Base-by-base conservation (phyloP, 2,888 invertebrate genomes). In the Saturnia pavonia region DNA sequence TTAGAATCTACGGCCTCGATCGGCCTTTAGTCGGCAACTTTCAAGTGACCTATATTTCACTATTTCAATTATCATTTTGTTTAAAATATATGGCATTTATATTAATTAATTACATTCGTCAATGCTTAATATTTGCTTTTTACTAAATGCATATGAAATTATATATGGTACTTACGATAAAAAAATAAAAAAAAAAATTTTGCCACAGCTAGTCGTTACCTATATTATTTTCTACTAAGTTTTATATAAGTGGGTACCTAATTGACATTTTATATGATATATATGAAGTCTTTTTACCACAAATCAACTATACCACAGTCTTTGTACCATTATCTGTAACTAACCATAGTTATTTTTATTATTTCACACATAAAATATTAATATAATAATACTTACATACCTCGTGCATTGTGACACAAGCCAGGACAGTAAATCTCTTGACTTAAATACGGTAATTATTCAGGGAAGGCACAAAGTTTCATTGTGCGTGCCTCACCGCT, bases 371-470 rank as follows among this genome's bases (percentile, higher is more conserved):
- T 9, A 22, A 54, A 60, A 60, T 27, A 6, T 3, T 60, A 60
- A 27, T 27, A 60, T 60, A 27, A 60, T 57, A 57, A 51, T 57
- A 57, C 9, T 11, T 57, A 57, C 57, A 60, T 60, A 27, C 11
- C 27, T 48, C n/a, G 34, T 40, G 54, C 81, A 88, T 87, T 88
- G 84, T 88, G 82, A 85, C 82, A 84, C 82, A 84, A 85, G 79
- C 78, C 80, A 77, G 82, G 80, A 82, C 83, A 84, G 84, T 87
- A 86, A 88, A 87, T 86, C 86, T 86, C 80, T 80, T 74, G 75
- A 88, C 86, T 88, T 91, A 91, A 91, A 91, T 87, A 86, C 89
- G 85, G 87, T 89, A 91, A 92, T 91, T 92, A 91, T 90, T 90
- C 88, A 88, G 86, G 83, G 85, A 88, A 86, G 87, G 86, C 88